Percentiles rank a stretch among this genome's conserved stretches.
These are phyloP conservation scores for Cheilosia impressa DNA, from an alignment of 2,888 invertebrate species.

Conservation along the genomic window DNA sequence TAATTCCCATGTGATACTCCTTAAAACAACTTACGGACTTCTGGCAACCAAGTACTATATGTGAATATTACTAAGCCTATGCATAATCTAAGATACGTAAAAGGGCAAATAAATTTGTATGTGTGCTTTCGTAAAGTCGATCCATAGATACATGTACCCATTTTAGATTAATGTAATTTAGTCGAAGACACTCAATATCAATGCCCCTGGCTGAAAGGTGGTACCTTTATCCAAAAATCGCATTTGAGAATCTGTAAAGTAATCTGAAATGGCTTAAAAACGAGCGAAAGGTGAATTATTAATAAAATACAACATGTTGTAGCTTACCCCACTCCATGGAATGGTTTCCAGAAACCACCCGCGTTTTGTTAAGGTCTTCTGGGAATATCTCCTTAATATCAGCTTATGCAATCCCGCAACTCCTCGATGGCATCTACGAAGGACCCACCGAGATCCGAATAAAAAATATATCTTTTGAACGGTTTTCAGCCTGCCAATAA, in stretches of 20 bases:
- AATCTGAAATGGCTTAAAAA: neutral
- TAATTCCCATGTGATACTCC: neutral
- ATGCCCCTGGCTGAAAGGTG: neutral
- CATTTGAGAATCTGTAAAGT: neutral
- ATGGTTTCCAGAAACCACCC: neutral
- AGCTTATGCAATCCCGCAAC: neutral
- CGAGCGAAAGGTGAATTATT: neutral
- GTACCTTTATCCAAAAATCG: neutral
- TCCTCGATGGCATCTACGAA: neutral
- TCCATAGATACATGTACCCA: neutral
- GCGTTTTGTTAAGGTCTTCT: neutral
- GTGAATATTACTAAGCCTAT: neutral
- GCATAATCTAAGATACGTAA: slow-evolving; percentile 3
- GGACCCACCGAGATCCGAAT: neutral
- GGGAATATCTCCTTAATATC: neutral
- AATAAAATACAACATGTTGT: neutral
- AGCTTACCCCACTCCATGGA: neutral
- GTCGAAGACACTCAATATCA: slow-evolving; percentile 12
- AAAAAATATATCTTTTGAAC: neutral
- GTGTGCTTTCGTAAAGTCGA: neutral
- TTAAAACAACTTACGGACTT: slow-evolving; percentile 1
- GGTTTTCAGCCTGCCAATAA: neutral
- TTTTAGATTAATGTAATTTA: slow-evolving; percentile 23
- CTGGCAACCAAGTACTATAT: neutral
- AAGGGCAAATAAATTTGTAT: slow-evolving; percentile 2